phyloP scores from a whole-genome alignment of 2,113 vertebrate species.

The Felis chaus region DNA sequence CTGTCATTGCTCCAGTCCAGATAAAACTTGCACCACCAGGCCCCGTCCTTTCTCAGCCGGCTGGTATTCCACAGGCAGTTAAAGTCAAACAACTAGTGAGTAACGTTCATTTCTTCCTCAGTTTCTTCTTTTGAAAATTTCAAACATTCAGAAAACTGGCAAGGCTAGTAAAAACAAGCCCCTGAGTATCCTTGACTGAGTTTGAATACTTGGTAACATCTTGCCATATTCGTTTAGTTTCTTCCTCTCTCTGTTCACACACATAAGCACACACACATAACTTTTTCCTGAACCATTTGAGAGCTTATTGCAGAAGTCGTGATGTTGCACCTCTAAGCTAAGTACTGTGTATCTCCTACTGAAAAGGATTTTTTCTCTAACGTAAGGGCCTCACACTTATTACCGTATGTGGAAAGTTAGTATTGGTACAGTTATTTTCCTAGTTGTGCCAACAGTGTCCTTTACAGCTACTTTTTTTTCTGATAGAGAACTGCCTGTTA shows the following conservation, averaged over 20 bases:
- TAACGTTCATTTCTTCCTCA: not conserved
- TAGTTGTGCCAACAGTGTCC: not conserved
- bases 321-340: not conserved
- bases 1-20: conserved; percentile 65
- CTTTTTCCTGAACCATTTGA: not conserved
- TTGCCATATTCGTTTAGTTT: not conserved
- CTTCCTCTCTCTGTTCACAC: not conserved
- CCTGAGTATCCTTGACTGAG: not conserved
- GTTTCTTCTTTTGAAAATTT: conserved; percentile 13
- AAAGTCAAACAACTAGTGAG: conserved; percentile 89
- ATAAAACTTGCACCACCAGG: conserved; percentile 79
- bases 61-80: conserved; percentile 75
- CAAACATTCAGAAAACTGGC: not conserved
- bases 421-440: not conserved
- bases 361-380: not conserved
- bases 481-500: not conserved
- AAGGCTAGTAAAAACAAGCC: not conserved
- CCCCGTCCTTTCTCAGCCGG: conserved; percentile 38
- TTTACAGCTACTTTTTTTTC: not conserved
- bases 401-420: not conserved
- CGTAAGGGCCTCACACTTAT: not conserved
- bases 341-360: not conserved
- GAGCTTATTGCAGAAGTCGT: not conserved
- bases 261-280: accelerated
- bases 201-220: not conserved